A percentile compares a stretch with the other conserved stretches of the same genome.
Evolutionary conservation across 2,113 vertebrate species (phyloP).

Genomic region (Heliornis fulica): DNA sequence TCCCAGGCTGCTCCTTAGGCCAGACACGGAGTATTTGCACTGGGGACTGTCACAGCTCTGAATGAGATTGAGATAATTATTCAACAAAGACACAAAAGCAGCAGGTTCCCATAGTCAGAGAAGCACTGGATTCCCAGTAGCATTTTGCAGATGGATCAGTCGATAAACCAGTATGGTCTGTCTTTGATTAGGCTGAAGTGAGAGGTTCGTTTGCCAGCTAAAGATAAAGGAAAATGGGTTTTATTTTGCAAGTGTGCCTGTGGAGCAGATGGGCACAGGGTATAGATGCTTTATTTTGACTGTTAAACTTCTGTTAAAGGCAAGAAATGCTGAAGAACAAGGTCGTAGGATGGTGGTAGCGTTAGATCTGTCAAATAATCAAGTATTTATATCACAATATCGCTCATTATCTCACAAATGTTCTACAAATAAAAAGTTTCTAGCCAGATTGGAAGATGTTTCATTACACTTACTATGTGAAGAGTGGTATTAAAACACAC

Average conservation of each 20-base stretch:
- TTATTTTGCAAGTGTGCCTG: not conserved
- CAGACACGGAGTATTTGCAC: not conserved
- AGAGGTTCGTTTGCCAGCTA: not conserved
- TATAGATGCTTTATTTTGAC: constrained; percentile 1
- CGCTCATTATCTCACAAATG: not conserved
- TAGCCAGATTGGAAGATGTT: not conserved
- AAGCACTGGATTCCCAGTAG: not conserved
- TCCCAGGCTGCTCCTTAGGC: too few relatives aligned
- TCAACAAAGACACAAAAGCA: not conserved
- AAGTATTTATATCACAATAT: constrained; percentile 37
- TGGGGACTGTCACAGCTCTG: not conserved
- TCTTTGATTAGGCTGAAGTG: constrained; percentile 9
- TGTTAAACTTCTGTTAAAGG: constrained; percentile 3
- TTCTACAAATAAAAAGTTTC: not conserved
- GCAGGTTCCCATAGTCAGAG: not conserved
- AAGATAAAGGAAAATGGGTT: constrained; percentile 2
- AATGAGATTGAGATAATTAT: not conserved
- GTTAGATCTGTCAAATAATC: constrained; percentile 31
- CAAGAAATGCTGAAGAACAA: not conserved
- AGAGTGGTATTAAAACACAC: not conserved
- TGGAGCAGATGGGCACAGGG: constrained; percentile 23
- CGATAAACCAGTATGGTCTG: not conserved
- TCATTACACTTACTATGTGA: not conserved
- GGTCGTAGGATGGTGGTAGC: not conserved
- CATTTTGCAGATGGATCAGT: constrained; percentile 1